These are phyloP conservation scores for Hybognathus amarus DNA, from an alignment of 2,797 vertebrate genomes.

Conservation along the genomic window DNA sequence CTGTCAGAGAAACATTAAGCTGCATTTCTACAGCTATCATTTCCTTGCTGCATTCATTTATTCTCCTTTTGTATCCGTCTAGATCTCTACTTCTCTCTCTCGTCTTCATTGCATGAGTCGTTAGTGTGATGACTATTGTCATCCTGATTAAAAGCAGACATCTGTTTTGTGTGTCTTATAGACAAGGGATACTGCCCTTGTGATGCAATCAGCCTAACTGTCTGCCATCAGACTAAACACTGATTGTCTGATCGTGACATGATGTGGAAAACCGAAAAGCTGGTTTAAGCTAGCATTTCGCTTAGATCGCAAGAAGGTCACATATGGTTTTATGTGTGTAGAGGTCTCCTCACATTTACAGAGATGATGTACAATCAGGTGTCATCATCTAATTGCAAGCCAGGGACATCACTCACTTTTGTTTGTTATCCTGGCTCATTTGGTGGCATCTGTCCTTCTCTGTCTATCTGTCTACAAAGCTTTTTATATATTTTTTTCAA, in stretches of 20 bases:
- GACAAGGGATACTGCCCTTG: slow-evolving; percentile 3
- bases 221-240: slow-evolving; percentile 26
- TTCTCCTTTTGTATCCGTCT: slow-evolving; percentile 12
- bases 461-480: not conserved
- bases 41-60: slow-evolving; percentile 37
- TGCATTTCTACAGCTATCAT: slow-evolving; percentile 33
- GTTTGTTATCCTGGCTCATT: not conserved
- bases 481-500: not conserved
- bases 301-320: not conserved
- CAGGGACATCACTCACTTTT: not conserved
- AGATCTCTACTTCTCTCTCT: not conserved
- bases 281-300: slow-evolving; percentile 16
- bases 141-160: slow-evolving; percentile 43
- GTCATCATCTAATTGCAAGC: slow-evolving; percentile 2
- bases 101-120: not conserved
- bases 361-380: not conserved
- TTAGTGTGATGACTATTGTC: slow-evolving; percentile 32
- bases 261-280: slow-evolving; percentile 26
- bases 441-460: not conserved
- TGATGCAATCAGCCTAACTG: slow-evolving; percentile 37
- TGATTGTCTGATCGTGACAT: slow-evolving; percentile 18
- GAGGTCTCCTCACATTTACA: not conserved
- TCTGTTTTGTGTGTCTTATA: slow-evolving; percentile 39
- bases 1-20: slow-evolving; percentile 34
- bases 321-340: slow-evolving; percentile 23